Evolutionary conservation across 2,888 invertebrate genomes (phyloP).

Genomic region (Chloroclystis v-ata): DNA sequence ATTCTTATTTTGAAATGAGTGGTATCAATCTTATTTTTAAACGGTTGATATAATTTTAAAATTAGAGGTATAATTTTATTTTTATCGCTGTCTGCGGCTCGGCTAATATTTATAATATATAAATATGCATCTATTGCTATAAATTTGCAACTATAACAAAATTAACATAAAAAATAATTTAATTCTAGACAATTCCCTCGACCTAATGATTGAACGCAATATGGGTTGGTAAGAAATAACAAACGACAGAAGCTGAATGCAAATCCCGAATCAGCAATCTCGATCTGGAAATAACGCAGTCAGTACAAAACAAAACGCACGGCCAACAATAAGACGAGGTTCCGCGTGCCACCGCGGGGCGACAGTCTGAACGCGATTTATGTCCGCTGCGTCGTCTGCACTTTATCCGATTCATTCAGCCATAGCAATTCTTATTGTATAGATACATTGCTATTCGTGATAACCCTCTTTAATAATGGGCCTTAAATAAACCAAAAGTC

Average conservation of each 20-base stretch:
- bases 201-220: too few relatives aligned
- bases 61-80: too few relatives aligned
- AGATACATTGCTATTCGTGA: slow-evolving; percentile 11
- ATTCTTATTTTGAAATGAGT: slow-evolving; percentile 21
- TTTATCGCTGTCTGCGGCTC: background rate
- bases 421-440: slow-evolving; percentile 20
- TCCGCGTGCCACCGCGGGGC: slow-evolving; percentile 66
- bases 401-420: slow-evolving; percentile 45
- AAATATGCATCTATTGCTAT: too few relatives aligned
- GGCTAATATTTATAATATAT: background rate
- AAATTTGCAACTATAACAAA: too few relatives aligned
- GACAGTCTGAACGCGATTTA: slow-evolving; percentile 58
- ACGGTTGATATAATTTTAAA: too few relatives aligned
- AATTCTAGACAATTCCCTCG: too few relatives aligned
- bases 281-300: slow-evolving; percentile 62
- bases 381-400: slow-evolving; percentile 43
- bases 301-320: slow-evolving; percentile 67
- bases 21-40: slow-evolving; percentile 15
- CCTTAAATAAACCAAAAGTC: too few relatives aligned
- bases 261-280: slow-evolving; percentile 36
- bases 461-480: background rate
- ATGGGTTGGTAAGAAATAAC: background rate
- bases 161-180: too few relatives aligned
- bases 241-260: slow-evolving; percentile 16
- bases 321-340: slow-evolving; percentile 69